Evolutionary conservation across 2,113 vertebrate species (phyloP).

Genomic region (Charadrius vociferus): DNA sequence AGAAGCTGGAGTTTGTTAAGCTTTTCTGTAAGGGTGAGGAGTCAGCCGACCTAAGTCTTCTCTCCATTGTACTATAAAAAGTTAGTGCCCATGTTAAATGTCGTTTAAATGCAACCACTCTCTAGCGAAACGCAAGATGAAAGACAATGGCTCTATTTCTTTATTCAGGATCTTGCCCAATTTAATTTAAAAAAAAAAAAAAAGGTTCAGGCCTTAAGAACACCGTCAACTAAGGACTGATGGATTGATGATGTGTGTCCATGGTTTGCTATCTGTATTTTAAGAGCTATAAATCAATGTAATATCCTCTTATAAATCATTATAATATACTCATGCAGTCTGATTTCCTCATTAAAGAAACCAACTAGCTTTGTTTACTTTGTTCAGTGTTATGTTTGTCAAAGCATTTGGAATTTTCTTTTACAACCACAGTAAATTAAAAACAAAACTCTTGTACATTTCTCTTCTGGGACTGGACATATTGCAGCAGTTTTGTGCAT

Average conservation of each 20-base stretch:
- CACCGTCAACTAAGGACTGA: not conserved
- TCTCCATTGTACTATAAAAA: not conserved
- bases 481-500: not conserved
- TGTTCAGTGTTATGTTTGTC: not conserved
- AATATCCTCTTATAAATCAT: not conserved
- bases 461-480: not conserved
- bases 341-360: not conserved
- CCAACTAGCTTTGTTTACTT: not conserved
- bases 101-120: accelerated
- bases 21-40: not conserved
- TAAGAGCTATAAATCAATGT: not conserved
- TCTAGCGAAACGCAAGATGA: not conserved
- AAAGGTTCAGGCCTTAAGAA: not conserved
- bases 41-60: not conserved
- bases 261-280: not conserved
- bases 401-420: not conserved
- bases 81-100: not conserved
- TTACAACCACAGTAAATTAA: not conserved
- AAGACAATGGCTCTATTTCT: not conserved
- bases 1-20: not conserved
- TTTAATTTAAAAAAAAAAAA: not conserved
- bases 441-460: not conserved
- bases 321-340: not conserved
- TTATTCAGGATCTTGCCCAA: not conserved
- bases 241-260: not conserved